Evolutionary conservation across 2,113 vertebrate species (phyloP).

Genomic region (Poeciliopsis prolifica): DNA sequence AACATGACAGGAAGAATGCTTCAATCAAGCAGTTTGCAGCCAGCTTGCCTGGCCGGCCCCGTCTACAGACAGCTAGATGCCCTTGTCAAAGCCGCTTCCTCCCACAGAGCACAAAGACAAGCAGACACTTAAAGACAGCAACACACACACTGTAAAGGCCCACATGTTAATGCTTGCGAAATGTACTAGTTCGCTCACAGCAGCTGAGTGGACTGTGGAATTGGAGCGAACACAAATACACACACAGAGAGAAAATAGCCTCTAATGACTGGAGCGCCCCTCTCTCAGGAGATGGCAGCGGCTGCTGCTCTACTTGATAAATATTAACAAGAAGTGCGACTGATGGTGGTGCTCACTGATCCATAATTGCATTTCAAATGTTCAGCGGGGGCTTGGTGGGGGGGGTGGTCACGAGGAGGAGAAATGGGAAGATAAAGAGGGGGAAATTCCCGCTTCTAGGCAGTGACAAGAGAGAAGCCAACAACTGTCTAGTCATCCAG

Average conservation of each 20-base stretch:
- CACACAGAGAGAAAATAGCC: conserved; percentile 54
- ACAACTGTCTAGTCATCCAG: conserved; percentile 55
- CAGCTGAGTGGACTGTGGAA: conserved; percentile 60
- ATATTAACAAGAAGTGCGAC: conserved; percentile 82
- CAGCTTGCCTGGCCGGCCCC: conserved; percentile 46
- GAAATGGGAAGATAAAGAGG: conserved; percentile 47
- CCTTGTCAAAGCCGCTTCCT: conserved; percentile 71
- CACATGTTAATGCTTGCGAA: conserved; percentile 71
- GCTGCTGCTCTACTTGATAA: conserved; percentile 79
- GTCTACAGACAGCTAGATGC: conserved; percentile 61
- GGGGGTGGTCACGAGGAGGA: conserved; percentile 25
- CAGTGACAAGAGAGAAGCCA: conserved; percentile 45
- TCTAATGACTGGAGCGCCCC: conserved; percentile 76
- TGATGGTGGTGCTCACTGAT: conserved; percentile 81
- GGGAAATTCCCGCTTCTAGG: conserved; percentile 41
- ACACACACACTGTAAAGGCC: conserved; percentile 34
- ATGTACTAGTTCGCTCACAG: conserved; percentile 67
- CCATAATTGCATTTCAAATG: conserved; percentile 83
- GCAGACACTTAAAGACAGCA: conserved; percentile 58
- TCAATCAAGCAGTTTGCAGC: conserved; percentile 68
- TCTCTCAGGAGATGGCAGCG: conserved; percentile 74
- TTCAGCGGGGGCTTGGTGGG: conserved; percentile 31
- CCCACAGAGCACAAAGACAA: conserved; percentile 54
- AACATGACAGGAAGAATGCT: conserved; percentile 61
- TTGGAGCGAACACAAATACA: conserved; percentile 31